Percentiles rank a stretch among this genome's conserved stretches.
These are phyloP conservation scores for Coracopsis vasa DNA, from an alignment of 2,113 vertebrate species.

Conservation along the genomic window DNA sequence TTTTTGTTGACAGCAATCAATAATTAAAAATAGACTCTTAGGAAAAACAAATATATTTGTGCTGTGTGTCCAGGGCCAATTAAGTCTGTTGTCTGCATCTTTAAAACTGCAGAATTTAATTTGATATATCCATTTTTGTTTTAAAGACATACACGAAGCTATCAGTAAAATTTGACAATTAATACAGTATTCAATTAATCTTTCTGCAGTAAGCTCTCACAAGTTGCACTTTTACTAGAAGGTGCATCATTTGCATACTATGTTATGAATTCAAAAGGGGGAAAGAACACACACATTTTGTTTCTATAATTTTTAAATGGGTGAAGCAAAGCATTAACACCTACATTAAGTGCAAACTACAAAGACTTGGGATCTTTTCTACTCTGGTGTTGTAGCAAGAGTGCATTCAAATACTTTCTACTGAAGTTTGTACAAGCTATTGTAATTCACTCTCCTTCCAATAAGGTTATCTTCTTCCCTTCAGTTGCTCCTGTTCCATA, in stretches of 20 bases:
- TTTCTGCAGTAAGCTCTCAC: background rate
- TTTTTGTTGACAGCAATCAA: background rate
- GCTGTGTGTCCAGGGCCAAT: background rate
- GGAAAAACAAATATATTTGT: background rate
- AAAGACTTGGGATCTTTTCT: background rate
- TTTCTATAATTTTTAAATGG: background rate
- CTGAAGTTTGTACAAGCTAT: background rate
- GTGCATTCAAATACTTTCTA: background rate
- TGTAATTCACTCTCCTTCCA: background rate
- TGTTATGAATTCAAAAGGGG: background rate
- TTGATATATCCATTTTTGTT: background rate
- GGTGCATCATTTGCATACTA: background rate
- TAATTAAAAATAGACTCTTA: background rate
- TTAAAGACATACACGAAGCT: background rate
- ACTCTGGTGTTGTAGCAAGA: background rate
- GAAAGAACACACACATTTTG: background rate
- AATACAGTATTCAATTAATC: background rate
- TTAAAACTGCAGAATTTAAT: background rate
- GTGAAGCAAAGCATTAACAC: background rate
- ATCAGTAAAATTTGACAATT: background rate
- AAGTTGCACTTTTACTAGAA: background rate
- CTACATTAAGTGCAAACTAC: background rate
- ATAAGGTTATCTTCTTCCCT: background rate
- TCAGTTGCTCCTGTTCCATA: background rate
- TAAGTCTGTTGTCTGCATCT: background rate